These are phyloP conservation scores for Solenopsis invicta DNA, from an alignment of 1,140 invertebrate species.

Conservation along the genomic window DNA sequence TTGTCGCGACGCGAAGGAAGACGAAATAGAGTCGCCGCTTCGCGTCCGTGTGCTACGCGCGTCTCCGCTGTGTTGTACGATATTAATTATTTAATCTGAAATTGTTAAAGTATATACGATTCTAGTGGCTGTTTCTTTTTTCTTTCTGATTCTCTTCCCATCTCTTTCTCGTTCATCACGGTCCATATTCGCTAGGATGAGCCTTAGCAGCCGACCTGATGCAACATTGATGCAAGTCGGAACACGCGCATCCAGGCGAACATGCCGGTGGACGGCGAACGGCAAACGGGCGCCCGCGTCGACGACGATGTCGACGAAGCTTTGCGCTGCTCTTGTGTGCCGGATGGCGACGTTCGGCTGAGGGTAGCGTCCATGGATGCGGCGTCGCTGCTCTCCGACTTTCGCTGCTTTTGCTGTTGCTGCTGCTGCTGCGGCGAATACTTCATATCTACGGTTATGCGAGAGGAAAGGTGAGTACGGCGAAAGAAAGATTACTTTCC, in stretches of 20 bases:
- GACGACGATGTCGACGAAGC: constrained; percentile 66
- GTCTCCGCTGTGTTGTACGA: constrained; percentile 42
- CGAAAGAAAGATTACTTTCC: neutral
- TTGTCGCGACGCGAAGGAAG: constrained; percentile 43
- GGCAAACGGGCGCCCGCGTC: constrained; percentile 69
- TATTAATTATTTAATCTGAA: constrained; percentile 62
- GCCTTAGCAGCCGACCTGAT: constrained; percentile 83
- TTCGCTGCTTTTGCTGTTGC: constrained; percentile 83
- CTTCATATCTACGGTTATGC: constrained; percentile 78
- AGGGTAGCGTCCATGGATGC: constrained; percentile 80
- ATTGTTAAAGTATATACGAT: constrained; percentile 39
- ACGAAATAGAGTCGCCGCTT: constrained; percentile 26
- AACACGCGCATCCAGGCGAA: constrained; percentile 86
- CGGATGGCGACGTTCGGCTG: constrained; percentile 56
- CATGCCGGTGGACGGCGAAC: constrained; percentile 80
- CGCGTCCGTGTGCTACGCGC: constrained; percentile 54
- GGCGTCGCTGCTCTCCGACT: constrained; percentile 84
- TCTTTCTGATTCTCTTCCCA: neutral
- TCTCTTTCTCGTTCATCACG: neutral
- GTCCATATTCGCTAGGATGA: neutral
- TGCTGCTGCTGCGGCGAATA: constrained; percentile 85
- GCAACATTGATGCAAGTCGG: constrained; percentile 83
- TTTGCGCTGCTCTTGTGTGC: constrained; percentile 62
- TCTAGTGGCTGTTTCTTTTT: constrained; percentile 30
- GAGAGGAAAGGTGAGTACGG: constrained; percentile 1